Conservation (phyloP, 2,888 invertebrate species). For the Yponomeuta plumbellus region DNA sequence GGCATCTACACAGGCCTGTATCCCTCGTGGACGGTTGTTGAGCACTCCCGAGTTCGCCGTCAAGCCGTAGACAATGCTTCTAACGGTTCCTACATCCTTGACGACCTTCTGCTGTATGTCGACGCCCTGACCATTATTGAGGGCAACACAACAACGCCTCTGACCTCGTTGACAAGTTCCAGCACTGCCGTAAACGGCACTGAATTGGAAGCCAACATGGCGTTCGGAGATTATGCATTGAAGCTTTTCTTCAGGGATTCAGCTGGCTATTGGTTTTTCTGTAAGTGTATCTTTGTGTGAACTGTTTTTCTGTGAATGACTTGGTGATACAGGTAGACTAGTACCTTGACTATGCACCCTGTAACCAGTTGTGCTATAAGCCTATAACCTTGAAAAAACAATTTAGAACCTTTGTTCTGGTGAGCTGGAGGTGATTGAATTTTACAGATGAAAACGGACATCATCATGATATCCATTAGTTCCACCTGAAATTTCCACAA, state of each 20-base stretch:
- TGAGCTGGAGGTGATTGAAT: too few species aligned
- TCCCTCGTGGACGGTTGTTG: constrained; percentile 65
- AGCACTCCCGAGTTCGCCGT: constrained; percentile 43
- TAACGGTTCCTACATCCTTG: constrained; percentile 27
- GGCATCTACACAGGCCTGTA: constrained; percentile 76
- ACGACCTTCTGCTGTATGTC: constrained; percentile 42
- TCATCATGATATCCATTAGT: too few species aligned
- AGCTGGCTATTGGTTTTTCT: constrained; percentile 61
- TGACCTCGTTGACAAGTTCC: constrained; percentile 19
- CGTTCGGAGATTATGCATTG: constrained; percentile 36
- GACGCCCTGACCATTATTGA: constrained; percentile 27
- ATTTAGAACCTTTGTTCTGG: too few species aligned
- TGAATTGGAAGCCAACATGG: constrained; percentile 36
- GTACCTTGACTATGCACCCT: too few species aligned
- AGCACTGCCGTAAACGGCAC: constrained; percentile 26
- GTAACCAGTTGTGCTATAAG: too few species aligned
- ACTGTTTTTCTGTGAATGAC: background rate
- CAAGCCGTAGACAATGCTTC: constrained; percentile 28
- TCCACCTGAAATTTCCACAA: too few species aligned
- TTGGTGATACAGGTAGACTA: too few species aligned
- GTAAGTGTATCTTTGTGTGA: constrained; percentile 36
- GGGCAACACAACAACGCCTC: background rate
- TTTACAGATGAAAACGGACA: too few species aligned
- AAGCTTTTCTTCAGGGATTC: constrained; percentile 42
- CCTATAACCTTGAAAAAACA: too few species aligned